Percentiles rank a stretch among this genome's conserved stretches.
Evolutionary conservation across 2,797 vertebrate species (phyloP).

Genomic region (Sebastes cheni): DNA sequence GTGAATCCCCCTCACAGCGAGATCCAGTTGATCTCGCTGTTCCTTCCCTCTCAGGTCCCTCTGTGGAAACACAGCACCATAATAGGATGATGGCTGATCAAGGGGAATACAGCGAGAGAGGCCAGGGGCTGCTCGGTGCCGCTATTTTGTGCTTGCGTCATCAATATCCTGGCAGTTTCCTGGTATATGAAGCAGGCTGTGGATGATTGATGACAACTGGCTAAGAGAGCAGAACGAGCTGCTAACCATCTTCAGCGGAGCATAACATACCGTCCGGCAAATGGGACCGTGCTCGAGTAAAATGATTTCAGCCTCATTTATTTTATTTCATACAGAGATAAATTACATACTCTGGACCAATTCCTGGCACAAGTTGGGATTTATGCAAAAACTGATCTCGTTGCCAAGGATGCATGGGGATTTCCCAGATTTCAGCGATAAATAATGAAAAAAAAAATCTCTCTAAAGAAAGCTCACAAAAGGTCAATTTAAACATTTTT

Average conservation of each 20-base stretch:
- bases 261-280: constrained; percentile 39
- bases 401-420: not conserved
- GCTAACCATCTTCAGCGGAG: constrained; percentile 45
- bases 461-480: not conserved
- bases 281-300: constrained; percentile 25
- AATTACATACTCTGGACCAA: constrained; percentile 18
- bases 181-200: constrained; percentile 39
- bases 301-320: constrained; percentile 46
- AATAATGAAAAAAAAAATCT: not conserved
- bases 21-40: constrained; percentile 40
- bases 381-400: not conserved
- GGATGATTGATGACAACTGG: constrained; percentile 68
- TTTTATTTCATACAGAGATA: constrained; percentile 35
- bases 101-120: constrained; percentile 37
- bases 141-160: constrained; percentile 63
- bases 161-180: constrained; percentile 66
- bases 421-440: constrained; percentile 16
- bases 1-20: constrained; percentile 35
- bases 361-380: constrained; percentile 3
- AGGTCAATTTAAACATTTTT: not conserved
- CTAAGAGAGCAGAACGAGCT: constrained; percentile 47
- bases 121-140: constrained; percentile 11
- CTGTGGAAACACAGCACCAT: constrained; percentile 39
- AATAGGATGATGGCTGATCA: constrained; percentile 57
- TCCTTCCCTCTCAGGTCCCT: constrained; percentile 26